Evolutionary conservation across 2,113 vertebrate species (phyloP).

Genomic region (Nibea coibor): DNA sequence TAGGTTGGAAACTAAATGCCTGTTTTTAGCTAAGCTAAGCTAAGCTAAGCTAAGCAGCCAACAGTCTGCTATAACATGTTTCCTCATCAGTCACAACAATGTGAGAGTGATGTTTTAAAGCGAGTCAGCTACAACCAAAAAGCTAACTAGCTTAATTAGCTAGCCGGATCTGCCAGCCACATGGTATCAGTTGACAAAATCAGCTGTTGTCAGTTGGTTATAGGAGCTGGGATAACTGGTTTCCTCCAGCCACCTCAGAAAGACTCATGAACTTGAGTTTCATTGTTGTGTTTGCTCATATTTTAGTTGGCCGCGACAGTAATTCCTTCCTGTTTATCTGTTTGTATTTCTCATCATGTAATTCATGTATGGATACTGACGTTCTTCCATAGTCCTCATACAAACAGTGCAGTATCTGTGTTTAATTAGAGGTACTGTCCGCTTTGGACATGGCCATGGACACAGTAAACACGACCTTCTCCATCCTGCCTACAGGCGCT

Average conservation of each 20-base stretch:
- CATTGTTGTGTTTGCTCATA: conserved; percentile 5
- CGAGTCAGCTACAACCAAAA: too few species aligned
- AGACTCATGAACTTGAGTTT: not conserved
- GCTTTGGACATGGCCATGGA: not conserved
- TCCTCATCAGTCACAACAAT: too few species aligned
- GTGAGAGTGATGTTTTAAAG: too few species aligned
- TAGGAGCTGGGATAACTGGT: not conserved
- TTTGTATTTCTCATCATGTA: conserved; percentile 8
- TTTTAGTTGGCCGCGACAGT: not conserved
- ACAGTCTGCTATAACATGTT: too few species aligned
- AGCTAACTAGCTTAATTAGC: too few species aligned
- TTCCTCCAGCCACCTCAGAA: not conserved
- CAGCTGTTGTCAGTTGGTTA: too few species aligned
- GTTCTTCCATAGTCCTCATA: not conserved
- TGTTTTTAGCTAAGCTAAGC: too few species aligned
- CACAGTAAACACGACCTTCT: not conserved
- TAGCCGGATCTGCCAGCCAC: too few species aligned
- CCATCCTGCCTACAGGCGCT: conserved; percentile 29
- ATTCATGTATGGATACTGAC: not conserved
- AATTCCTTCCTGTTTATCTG: conserved; percentile 33
- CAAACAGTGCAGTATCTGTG: not conserved
- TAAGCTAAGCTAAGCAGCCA: too few species aligned
- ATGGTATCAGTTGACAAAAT: too few species aligned
- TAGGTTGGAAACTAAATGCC: too few species aligned
- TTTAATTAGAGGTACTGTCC: conserved; percentile 29